A percentile compares a stretch with the other conserved stretches of the same genome.
phyloP scores from a whole-genome alignment of 1,140 invertebrate genomes.

The Prorops nasuta region DNA sequence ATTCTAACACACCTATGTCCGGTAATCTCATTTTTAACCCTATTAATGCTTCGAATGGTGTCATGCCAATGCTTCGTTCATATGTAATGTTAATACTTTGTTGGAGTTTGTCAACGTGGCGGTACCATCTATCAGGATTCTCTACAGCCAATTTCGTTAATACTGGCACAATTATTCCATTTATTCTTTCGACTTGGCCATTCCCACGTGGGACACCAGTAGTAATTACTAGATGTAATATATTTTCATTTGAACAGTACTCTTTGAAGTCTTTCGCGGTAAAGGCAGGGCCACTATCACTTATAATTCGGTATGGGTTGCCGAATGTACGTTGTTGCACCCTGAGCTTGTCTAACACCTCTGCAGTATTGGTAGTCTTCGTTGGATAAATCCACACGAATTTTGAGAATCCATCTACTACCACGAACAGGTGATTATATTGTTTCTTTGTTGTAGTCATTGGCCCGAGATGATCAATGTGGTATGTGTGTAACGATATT shows the following conservation, averaged over 20 bases:
- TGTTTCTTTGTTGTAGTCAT: slow-evolving; percentile 9
- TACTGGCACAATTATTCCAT: slow-evolving; percentile 30
- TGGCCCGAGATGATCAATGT: slow-evolving; percentile 35
- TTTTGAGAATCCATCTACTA: slow-evolving; percentile 27
- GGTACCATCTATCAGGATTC: slow-evolving; percentile 37
- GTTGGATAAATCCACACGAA: slow-evolving; percentile 23
- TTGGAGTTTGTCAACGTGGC: slow-evolving; percentile 32
- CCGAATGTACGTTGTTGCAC: no score
- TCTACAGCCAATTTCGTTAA: slow-evolving; percentile 31
- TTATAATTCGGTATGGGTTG: no score
- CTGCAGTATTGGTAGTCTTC: no score
- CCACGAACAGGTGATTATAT: slow-evolving; percentile 20
- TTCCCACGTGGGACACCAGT: no score
- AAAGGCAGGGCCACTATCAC: no score
- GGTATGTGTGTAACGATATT: slow-evolving; percentile 32
- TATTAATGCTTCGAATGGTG: slow-evolving; percentile 37
- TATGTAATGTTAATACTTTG: slow-evolving; percentile 36
- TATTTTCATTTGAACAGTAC: no score
- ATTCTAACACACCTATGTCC: no score
- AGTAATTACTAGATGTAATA: no score
- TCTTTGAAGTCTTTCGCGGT: no score
- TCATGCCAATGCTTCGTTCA: slow-evolving; percentile 30
- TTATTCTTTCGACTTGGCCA: no score
- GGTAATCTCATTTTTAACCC: slow-evolving; percentile 41
- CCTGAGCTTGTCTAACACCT: no score